Evolutionary conservation across 2,113 vertebrate species (phyloP).

Genomic region (Paramormyrops kingsleyae): DNA sequence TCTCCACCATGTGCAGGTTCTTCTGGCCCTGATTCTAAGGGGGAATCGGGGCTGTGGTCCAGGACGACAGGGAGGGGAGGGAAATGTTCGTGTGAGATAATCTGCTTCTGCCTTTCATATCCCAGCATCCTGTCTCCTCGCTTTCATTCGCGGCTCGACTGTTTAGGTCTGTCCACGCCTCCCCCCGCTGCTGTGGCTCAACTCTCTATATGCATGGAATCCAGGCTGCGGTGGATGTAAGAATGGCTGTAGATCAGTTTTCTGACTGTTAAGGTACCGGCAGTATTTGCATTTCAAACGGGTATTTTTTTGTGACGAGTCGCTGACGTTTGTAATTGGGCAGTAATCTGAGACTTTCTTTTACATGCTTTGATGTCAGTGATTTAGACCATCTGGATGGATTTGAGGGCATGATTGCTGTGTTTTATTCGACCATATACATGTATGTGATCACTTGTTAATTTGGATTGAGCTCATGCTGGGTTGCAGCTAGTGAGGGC

Average conservation of each 20-base stretch:
- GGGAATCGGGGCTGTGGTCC: constrained; percentile 1
- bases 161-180: not conserved
- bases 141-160: constrained; percentile 23
- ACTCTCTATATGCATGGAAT: not conserved
- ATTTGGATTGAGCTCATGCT: not conserved
- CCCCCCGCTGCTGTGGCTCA: not conserved
- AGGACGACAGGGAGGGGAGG: not conserved
- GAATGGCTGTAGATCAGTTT: not conserved
- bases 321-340: not conserved
- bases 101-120: constrained; percentile 25
- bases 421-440: not conserved
- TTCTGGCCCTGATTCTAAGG: constrained; percentile 12
- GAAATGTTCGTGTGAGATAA: constrained; percentile 32
- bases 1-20: constrained; percentile 13
- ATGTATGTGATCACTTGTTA: not conserved
- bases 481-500: not conserved
- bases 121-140: not conserved
- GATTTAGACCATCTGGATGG: not conserved
- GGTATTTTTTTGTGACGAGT: not conserved
- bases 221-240: not conserved
- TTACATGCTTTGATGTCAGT: not conserved
- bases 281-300: not conserved
- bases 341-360: not conserved
- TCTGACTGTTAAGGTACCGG: not conserved
- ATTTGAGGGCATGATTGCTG: not conserved